Conservation (phyloP, 2,888 invertebrate species). For the Scaptomyza tumidula region DNA sequence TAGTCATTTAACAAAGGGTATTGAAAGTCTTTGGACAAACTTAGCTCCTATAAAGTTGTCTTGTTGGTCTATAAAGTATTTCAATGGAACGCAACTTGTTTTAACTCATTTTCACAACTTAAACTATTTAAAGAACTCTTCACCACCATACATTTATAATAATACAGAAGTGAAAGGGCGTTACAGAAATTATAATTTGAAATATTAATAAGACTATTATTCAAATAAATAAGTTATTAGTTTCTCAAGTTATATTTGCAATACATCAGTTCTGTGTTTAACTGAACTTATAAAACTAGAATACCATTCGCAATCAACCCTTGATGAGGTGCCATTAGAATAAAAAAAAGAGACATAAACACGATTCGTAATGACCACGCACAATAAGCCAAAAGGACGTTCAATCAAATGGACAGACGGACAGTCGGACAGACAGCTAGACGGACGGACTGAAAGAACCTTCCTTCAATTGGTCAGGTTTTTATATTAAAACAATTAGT, state of each 20-base stretch:
- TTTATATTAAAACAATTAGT: constrained; percentile 59
- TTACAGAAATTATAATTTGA: constrained; percentile 5
- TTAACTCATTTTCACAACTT: background rate
- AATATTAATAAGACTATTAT: constrained; percentile 20
- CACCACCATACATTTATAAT: background rate
- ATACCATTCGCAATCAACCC: constrained; percentile 39
- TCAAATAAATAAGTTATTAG: constrained; percentile 38
- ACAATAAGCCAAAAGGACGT: constrained; percentile 57
- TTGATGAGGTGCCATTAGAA: constrained; percentile 51
- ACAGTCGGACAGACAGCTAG: constrained; percentile 33
- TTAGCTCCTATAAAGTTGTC: background rate
- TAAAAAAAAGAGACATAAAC: constrained; percentile 17
- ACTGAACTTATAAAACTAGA: constrained; percentile 24
- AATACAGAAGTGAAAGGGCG: background rate
- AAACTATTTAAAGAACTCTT: background rate
- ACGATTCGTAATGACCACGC: constrained; percentile 69
- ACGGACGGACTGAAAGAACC: constrained; percentile 24
- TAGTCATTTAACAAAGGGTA: no score
- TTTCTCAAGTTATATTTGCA: constrained; percentile 36
- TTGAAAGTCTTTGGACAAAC: background rate
- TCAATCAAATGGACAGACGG: constrained; percentile 45
- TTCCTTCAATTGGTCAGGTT: constrained; percentile 45
- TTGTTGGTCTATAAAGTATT: background rate
- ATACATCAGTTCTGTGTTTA: constrained; percentile 32
- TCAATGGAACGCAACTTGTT: background rate